These are phyloP conservation scores for Xestia sexstrigata DNA, from an alignment of 2,888 invertebrate species.

Conservation along the genomic window DNA sequence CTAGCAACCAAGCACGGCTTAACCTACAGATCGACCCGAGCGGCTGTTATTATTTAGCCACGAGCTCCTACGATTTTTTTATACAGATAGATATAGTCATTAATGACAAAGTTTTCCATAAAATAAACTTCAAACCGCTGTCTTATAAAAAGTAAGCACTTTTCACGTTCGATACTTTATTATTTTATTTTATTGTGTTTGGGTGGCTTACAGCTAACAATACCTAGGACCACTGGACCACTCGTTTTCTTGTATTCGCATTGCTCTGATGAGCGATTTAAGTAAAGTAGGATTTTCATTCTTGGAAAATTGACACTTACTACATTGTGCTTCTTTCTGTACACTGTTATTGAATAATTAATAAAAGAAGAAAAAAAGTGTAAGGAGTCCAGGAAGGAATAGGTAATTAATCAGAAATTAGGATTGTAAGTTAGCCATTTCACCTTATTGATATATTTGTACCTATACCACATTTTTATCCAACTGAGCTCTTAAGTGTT, in stretches of 20 bases:
- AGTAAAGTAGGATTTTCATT: background rate
- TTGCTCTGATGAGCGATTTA: background rate
- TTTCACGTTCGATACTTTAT: background rate
- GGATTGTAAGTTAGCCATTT: slow-evolving; percentile 30
- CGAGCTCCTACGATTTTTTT: too few relatives aligned
- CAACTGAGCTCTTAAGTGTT: slow-evolving; percentile 18
- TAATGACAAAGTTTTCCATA: too few relatives aligned
- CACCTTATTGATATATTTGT: slow-evolving; percentile 25
- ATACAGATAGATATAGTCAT: too few relatives aligned
- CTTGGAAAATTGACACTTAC: background rate
- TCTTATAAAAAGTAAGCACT: too few relatives aligned
- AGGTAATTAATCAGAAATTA: slow-evolving; percentile 16
- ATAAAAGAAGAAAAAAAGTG: slow-evolving; percentile 1
- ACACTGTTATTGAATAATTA: slow-evolving; percentile 3
- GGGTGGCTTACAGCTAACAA: too few relatives aligned
- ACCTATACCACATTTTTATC: slow-evolving; percentile 21
- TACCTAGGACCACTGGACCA: too few relatives aligned
- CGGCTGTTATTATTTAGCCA: too few relatives aligned
- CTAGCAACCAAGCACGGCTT: too few relatives aligned
- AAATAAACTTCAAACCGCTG: too few relatives aligned
- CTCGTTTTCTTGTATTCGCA: slow-evolving; percentile 5
- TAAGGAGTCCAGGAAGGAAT: slow-evolving; percentile 5
- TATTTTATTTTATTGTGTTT: too few relatives aligned
- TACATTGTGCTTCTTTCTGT: slow-evolving; percentile 2
- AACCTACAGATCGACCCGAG: too few relatives aligned